phyloP scores from a whole-genome alignment of 2,888 invertebrate genomes.

The Vanessa cardui region DNA sequence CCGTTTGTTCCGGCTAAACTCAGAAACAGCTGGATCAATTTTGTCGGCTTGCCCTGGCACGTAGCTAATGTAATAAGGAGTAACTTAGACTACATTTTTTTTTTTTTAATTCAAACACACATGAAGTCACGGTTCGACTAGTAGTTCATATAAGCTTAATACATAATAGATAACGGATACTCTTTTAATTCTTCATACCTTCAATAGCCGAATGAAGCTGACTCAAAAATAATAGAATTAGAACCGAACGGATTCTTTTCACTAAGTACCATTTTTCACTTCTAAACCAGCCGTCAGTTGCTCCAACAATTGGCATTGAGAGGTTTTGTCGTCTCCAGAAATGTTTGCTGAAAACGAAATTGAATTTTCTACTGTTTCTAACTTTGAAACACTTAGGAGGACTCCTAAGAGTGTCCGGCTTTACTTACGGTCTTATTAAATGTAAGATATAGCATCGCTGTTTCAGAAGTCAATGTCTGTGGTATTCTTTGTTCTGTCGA shows the following conservation, averaged over 20 bases:
- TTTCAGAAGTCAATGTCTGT: not conserved
- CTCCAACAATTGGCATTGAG: slow-evolving; percentile 19
- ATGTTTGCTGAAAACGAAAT: slow-evolving; percentile 5
- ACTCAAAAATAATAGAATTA: slow-evolving; percentile 1
- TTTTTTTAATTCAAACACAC: too few species aligned
- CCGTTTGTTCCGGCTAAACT: too few species aligned
- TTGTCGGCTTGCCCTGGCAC: too few species aligned
- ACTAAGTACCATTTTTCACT: slow-evolving; percentile 23
- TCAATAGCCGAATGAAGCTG: not conserved
- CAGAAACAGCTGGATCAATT: too few species aligned
- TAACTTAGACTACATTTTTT: too few species aligned
- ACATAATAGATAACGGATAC: too few species aligned
- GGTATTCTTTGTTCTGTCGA: too few species aligned
- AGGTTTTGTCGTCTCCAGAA: slow-evolving; percentile 15
- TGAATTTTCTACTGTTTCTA: slow-evolving; percentile 21
- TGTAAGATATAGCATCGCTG: not conserved
- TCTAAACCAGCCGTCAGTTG: not conserved
- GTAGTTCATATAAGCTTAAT: too few species aligned
- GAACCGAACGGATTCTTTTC: not conserved
- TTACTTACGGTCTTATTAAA: not conserved
- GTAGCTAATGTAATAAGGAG: too few species aligned
- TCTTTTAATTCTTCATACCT: not conserved
- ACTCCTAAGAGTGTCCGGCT: not conserved
- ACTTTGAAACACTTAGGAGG: slow-evolving; percentile 1
- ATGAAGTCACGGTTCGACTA: too few species aligned